A percentile compares a stretch with the other conserved stretches of the same genome.
Evolutionary conservation across 2,888 invertebrate genomes (phyloP).

Genomic region (Quadriops clusia): DNA sequence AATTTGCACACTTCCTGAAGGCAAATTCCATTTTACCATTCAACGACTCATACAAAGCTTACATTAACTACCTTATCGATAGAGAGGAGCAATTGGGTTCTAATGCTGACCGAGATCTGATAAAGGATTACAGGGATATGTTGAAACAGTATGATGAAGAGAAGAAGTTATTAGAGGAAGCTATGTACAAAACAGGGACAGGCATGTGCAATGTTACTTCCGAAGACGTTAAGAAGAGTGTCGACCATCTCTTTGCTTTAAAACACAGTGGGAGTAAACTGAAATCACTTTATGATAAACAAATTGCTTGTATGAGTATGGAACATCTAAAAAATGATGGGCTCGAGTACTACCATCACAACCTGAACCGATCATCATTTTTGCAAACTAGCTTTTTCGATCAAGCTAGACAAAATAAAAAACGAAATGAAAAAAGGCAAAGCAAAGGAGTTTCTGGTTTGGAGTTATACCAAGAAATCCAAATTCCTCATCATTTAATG

Average conservation of each 20-base stretch:
- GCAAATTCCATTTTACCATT: slow-evolving; percentile 28
- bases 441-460: no score
- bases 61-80: slow-evolving; percentile 27
- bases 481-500: no score
- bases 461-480: no score
- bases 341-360: no score
- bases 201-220: slow-evolving; percentile 9
- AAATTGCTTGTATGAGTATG: slow-evolving; percentile 5
- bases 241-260: slow-evolving; percentile 14
- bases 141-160: slow-evolving; percentile 16
- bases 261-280: slow-evolving; percentile 15
- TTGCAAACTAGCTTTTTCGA: no score
- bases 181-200: slow-evolving; percentile 1
- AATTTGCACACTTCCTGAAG: slow-evolving; percentile 29
- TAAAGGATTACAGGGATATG: slow-evolving; percentile 13
- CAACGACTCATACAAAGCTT: slow-evolving; percentile 28
- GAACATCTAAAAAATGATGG: slow-evolving; percentile 22
- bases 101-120: slow-evolving; percentile 8
- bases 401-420: no score
- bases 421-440: no score
- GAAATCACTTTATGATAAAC: slow-evolving; percentile 13
- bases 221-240: slow-evolving; percentile 10
- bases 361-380: no score
- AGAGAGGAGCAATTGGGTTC: slow-evolving; percentile 16
- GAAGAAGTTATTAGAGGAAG: slow-evolving; percentile 13